Conservation (phyloP, 2,888 invertebrate species). For the Hipparchia semele region DNA sequence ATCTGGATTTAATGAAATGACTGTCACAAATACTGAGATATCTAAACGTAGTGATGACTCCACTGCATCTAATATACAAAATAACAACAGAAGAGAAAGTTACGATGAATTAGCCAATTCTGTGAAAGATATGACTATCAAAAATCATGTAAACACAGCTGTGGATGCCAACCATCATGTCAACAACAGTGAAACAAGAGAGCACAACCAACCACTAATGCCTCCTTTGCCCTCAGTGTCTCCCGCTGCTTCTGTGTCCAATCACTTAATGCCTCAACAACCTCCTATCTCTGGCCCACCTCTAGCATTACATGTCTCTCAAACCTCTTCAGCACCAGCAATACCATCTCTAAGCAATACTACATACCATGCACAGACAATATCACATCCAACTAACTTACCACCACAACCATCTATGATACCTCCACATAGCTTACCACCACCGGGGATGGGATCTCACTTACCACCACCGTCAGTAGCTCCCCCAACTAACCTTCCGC, state of each 20-base stretch:
- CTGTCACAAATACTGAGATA: slow-evolving; percentile 61
- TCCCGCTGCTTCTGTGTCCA: slow-evolving; percentile 10
- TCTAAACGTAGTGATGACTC: slow-evolving; percentile 59
- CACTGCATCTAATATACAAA: slow-evolving; percentile 48
- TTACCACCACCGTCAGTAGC: slow-evolving; percentile 17
- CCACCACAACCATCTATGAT: slow-evolving; percentile 37
- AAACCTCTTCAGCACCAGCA: slow-evolving; percentile 10
- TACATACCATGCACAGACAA: slow-evolving; percentile 32
- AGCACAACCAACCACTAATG: slow-evolving; percentile 16
- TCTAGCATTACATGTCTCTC: slow-evolving; percentile 26
- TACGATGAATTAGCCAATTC: slow-evolving; percentile 63
- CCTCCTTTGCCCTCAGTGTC: slow-evolving; percentile 24
- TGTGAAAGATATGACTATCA: slow-evolving; percentile 67
- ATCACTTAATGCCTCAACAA: slow-evolving; percentile 22
- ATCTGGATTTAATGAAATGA: slow-evolving; percentile 56
- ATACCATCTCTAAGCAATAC: slow-evolving; percentile 38
- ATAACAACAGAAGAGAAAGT: slow-evolving; percentile 55
- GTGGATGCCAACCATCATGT: slow-evolving; percentile 46
- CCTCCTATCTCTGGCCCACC: slow-evolving; percentile 29
- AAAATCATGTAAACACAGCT: slow-evolving; percentile 56
- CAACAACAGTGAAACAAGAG: slow-evolving; percentile 35
- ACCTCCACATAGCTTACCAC: slow-evolving; percentile 16
- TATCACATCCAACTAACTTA: not conserved
- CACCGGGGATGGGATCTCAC: slow-evolving; percentile 24
- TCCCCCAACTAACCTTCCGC: slow-evolving; percentile 34